These are phyloP conservation scores for Macropis europaea DNA, from an alignment of 2,888 invertebrate genomes.

Conservation along the genomic window DNA sequence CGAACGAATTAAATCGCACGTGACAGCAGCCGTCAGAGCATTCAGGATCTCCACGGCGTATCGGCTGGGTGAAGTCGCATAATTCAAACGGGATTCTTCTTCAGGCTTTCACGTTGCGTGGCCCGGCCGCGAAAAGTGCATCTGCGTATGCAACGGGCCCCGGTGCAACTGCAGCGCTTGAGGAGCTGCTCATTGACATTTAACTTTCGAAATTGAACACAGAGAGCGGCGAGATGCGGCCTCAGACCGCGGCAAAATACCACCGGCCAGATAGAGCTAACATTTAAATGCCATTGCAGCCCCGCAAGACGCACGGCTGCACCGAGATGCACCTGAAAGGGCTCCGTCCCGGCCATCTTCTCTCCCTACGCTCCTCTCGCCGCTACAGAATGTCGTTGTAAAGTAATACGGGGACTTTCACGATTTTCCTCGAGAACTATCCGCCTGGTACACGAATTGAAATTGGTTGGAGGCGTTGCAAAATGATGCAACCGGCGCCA, in stretches of 20 bases:
- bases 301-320: constrained; percentile 50
- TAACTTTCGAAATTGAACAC: constrained; percentile 76
- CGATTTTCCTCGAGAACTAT: constrained; percentile 5
- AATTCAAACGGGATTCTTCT: constrained; percentile 3
- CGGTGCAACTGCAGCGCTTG: constrained; percentile 23
- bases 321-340: constrained; percentile 50
- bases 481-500: too few species aligned
- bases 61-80: neutral
- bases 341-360: constrained; percentile 2
- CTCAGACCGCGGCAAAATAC: constrained; percentile 70
- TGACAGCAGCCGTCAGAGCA: too few species aligned
- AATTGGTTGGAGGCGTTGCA: too few species aligned
- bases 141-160: constrained; percentile 33
- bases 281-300: constrained; percentile 78
- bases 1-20: too few species aligned
- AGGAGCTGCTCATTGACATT: constrained; percentile 72
- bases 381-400: neutral
- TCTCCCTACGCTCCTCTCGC: neutral
- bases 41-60: too few species aligned
- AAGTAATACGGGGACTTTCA: neutral
- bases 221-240: constrained; percentile 61
- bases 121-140: constrained; percentile 22
- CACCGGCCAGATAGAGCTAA: constrained; percentile 73
- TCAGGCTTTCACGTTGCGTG: constrained; percentile 27
- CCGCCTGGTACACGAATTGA: too few species aligned